Percentiles rank a stretch among this genome's conserved stretches.
Evolutionary conservation across 2,888 invertebrate species (phyloP).

Genomic region (Tipula vernalis): DNA sequence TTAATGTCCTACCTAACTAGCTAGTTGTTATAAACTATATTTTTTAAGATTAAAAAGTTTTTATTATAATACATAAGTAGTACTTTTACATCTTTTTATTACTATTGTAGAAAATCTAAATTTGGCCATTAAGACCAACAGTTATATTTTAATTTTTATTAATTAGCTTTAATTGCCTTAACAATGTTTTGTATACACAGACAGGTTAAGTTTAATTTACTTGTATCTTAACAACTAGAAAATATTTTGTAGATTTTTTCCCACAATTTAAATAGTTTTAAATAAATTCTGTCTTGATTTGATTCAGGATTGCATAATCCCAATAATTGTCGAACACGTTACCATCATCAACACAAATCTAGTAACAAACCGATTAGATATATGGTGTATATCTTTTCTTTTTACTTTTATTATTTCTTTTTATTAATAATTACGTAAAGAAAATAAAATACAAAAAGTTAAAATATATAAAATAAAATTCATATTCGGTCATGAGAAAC

Average conservation of each 20-base stretch:
- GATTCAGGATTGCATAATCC: background rate
- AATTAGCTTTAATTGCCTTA: background rate
- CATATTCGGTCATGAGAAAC: conserved; percentile 10
- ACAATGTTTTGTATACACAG: background rate
- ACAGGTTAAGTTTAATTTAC: background rate
- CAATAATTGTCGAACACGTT: background rate
- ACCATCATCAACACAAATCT: background rate
- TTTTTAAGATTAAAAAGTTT: background rate
- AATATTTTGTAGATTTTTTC: background rate
- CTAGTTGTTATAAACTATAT: background rate
- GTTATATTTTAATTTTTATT: background rate
- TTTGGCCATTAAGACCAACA: background rate
- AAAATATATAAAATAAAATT: background rate
- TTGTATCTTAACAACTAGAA: background rate
- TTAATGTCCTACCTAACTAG: background rate
- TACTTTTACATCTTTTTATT: background rate
- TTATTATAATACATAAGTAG: background rate
- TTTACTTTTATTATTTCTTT: conserved; percentile 5
- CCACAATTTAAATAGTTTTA: background rate
- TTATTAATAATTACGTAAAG: background rate
- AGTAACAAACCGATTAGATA: background rate
- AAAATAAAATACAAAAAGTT: background rate
- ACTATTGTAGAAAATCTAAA: background rate
- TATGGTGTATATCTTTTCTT: background rate
- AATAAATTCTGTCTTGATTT: background rate